Evolutionary conservation across 1,140 invertebrate genomes (phyloP).

Genomic region (Acromyrmex charruanus): DNA sequence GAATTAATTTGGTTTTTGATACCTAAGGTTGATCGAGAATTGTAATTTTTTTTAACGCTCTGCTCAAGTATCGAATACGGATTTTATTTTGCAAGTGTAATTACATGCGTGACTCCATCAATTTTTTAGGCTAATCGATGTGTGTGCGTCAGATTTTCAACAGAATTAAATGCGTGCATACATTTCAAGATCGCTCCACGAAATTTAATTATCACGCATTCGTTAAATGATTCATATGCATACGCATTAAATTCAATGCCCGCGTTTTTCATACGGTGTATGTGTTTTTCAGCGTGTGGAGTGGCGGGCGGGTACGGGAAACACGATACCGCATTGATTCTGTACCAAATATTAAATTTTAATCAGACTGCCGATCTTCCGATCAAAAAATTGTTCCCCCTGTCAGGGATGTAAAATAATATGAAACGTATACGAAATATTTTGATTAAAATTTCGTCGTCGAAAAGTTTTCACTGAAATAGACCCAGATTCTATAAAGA

Average conservation of each 20-base stretch:
- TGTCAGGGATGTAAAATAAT: constrained; percentile 57
- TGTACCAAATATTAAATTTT: constrained; percentile 60
- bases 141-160: constrained; percentile 53
- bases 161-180: constrained; percentile 58
- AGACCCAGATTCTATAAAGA: constrained; percentile 17
- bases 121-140: constrained; percentile 59
- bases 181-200: constrained; percentile 57
- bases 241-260: constrained; percentile 61
- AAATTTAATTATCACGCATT: constrained; percentile 65
- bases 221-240: constrained; percentile 63
- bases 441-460: constrained; percentile 61
- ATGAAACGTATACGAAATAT: constrained; percentile 49
- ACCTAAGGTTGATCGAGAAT: neutral
- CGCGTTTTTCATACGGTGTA: constrained; percentile 48
- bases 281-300: neutral
- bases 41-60: neutral
- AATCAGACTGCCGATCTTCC: constrained; percentile 60
- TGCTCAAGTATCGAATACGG: constrained; percentile 7
- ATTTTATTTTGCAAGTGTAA: constrained; percentile 63
- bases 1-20: too few species aligned
- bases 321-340: constrained; percentile 57
- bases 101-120: constrained; percentile 59
- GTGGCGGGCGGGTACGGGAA: constrained; percentile 10
- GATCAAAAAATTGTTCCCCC: constrained; percentile 60
- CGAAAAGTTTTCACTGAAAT: constrained; percentile 48